These are phyloP conservation scores for Coptodon rendalli DNA, from an alignment of 2,113 vertebrate genomes.

Conservation along the genomic window DNA sequence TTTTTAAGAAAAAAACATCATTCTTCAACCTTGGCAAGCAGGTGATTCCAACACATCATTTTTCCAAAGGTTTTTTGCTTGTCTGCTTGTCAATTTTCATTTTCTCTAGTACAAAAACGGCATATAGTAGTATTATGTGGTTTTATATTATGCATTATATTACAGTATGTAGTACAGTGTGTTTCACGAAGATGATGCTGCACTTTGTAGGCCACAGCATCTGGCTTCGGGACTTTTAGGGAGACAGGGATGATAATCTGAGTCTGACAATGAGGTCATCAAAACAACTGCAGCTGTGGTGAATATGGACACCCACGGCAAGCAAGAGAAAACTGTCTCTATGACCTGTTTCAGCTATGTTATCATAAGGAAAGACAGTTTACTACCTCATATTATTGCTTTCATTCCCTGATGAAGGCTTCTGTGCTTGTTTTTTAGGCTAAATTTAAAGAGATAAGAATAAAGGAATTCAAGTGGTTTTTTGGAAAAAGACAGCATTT, in stretches of 20 bases:
- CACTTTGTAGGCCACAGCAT: not conserved
- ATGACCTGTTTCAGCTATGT: not conserved
- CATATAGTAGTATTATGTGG: not conserved
- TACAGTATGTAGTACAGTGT: not conserved
- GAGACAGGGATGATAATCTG: not conserved
- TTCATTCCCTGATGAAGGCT: not conserved
- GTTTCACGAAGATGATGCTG: not conserved
- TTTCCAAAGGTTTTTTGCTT: not conserved
- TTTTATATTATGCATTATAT: not conserved
- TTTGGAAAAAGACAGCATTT: not conserved
- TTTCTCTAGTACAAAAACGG: accelerated
- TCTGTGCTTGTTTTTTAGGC: not conserved
- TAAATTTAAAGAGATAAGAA: not conserved
- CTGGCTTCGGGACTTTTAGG: not conserved
- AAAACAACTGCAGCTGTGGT: not conserved
- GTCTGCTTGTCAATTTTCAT: not conserved
- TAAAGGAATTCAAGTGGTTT: not conserved
- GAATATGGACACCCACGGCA: not conserved
- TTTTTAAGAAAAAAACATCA: too few relatives aligned
- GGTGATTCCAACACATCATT: not conserved
- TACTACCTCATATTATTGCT: not conserved
- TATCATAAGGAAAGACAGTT: not conserved
- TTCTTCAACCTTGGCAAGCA: too few relatives aligned
- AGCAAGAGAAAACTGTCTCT: not conserved
- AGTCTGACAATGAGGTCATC: not conserved